These are phyloP conservation scores for Naso thynnoides DNA, from an alignment of 2,797 vertebrate species.

Conservation along the genomic window DNA sequence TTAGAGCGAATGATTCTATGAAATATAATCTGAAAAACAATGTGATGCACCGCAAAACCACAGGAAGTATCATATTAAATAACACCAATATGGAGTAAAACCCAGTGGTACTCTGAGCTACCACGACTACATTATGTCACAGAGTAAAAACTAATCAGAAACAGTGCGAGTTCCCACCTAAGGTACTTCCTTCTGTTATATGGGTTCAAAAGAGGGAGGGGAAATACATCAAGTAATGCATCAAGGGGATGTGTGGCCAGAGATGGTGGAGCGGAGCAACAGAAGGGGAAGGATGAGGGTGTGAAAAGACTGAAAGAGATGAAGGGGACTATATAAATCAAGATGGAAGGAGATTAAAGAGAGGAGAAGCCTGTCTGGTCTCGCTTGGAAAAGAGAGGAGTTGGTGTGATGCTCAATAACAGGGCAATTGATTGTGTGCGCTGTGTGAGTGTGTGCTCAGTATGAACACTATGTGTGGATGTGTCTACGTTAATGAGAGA, in stretches of 20 bases:
- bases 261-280: slow-evolving; percentile 46
- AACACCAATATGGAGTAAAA: neutral
- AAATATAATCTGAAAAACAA: neutral
- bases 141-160: slow-evolving; percentile 25
- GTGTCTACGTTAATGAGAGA: slow-evolving; percentile 40
- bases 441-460: slow-evolving; percentile 19
- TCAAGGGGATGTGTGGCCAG: slow-evolving; percentile 61
- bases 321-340: slow-evolving; percentile 76
- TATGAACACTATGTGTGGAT: slow-evolving; percentile 23
- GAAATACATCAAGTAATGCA: slow-evolving; percentile 56
- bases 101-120: neutral
- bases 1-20: neutral
- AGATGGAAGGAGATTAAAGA: slow-evolving; percentile 75
- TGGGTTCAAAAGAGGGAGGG: slow-evolving; percentile 58
- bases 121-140: slow-evolving; percentile 15
- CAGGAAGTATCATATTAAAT: neutral
- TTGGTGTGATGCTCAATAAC: slow-evolving; percentile 62
- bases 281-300: slow-evolving; percentile 49
- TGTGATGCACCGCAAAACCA: neutral
- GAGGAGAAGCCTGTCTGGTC: slow-evolving; percentile 65
- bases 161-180: slow-evolving; percentile 43
- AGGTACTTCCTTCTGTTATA: slow-evolving; percentile 41
- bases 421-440: slow-evolving; percentile 54
- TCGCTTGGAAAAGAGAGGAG: slow-evolving; percentile 48
- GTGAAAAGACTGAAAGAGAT: slow-evolving; percentile 69